Evolutionary conservation across 2,888 invertebrate genomes (phyloP).

Genomic region (Dasysyrphus albostriatus): DNA sequence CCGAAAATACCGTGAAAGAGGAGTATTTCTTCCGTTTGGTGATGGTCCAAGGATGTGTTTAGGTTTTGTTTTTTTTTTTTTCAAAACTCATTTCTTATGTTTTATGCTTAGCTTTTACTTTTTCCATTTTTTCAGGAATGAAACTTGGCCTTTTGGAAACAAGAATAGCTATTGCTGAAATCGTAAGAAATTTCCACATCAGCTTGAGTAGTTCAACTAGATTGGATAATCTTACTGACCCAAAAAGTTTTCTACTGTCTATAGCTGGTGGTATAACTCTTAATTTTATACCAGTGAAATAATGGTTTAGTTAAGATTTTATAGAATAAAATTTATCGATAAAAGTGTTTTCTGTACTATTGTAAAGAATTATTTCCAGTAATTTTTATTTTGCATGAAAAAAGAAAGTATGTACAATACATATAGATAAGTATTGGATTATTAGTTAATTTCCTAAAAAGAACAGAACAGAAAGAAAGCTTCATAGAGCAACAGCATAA

Average conservation of each 20-base stretch:
- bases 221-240: slow-evolving; percentile 79
- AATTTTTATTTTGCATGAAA: too few species aligned
- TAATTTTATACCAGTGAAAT: slow-evolving; percentile 61
- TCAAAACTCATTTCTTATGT: not conserved
- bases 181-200: slow-evolving; percentile 79
- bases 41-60: slow-evolving; percentile 80
- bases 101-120: not conserved
- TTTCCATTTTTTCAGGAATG: slow-evolving; percentile 77
- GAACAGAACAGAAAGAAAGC: too few species aligned
- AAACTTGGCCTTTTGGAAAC: slow-evolving; percentile 79
- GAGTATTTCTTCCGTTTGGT: slow-evolving; percentile 79
- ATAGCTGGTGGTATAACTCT: slow-evolving; percentile 77
- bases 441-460: too few species aligned
- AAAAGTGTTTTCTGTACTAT: not conserved
- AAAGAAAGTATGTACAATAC: too few species aligned
- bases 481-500: too few species aligned
- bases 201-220: slow-evolving; percentile 76
- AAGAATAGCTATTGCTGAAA: slow-evolving; percentile 79
- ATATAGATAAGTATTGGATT: too few species aligned
- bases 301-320: not conserved
- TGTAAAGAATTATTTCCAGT: too few species aligned
- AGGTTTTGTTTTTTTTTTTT: slow-evolving; percentile 69
- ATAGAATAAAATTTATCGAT: not conserved
- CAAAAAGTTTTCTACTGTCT: slow-evolving; percentile 77
- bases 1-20: slow-evolving; percentile 78